phyloP scores from a whole-genome alignment of 2,797 vertebrate genomes.

The Pipistrellus kuhlii region DNA sequence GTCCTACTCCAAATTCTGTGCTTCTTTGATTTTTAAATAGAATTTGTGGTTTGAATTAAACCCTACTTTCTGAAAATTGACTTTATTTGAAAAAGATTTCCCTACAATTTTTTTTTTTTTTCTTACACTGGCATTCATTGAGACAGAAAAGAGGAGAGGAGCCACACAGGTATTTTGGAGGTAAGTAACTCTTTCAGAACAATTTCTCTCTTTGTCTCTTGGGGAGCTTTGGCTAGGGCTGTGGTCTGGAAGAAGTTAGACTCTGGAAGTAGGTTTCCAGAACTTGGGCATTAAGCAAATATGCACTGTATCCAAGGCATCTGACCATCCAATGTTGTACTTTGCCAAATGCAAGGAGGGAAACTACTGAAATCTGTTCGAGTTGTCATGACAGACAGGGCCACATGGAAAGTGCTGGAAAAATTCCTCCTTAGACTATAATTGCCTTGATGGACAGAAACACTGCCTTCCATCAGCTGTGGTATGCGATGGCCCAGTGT shows the following conservation, averaged over 20 bases:
- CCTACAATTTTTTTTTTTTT: background rate
- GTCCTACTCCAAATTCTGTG: background rate
- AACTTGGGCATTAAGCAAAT: background rate
- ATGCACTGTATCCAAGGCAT: background rate
- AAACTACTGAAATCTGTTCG: conserved; percentile 51
- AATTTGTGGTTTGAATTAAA: conserved; percentile 48
- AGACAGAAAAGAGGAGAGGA: conserved; percentile 13
- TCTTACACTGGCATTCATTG: background rate
- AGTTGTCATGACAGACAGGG: conserved; percentile 52
- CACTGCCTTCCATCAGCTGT: background rate
- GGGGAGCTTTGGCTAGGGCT: background rate
- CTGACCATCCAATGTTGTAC: conserved; percentile 35
- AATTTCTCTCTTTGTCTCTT: background rate
- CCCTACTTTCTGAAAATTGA: background rate
- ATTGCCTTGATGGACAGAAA: conserved; percentile 43
- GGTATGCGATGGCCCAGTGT: background rate
- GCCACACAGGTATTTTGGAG: background rate
- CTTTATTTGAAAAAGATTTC: conserved; percentile 30
- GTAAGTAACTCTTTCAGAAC: conserved; percentile 51
- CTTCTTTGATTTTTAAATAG: conserved; percentile 48
- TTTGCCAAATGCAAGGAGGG: conserved; percentile 25
- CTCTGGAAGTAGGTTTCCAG: background rate
- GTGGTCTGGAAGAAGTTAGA: background rate
- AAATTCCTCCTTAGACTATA: conserved; percentile 24
- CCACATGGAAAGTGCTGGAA: conserved; percentile 62